Evolutionary conservation across 2,888 invertebrate genomes (phyloP).

Genomic region (Apamea anceps): DNA sequence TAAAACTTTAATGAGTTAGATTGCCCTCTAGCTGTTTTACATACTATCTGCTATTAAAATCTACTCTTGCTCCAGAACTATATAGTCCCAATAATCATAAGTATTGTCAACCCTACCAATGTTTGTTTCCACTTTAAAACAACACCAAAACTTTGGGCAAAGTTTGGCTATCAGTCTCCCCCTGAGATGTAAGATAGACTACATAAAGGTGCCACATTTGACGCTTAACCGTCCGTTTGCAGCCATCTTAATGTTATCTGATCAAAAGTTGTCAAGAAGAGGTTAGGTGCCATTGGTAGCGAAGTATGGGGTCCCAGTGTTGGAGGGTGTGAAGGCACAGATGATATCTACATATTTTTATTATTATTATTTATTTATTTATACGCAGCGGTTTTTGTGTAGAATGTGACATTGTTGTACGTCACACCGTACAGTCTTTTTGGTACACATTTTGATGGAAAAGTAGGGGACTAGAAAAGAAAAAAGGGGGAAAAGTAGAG

Average conservation of each 20-base stretch:
- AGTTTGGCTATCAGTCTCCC: constrained; percentile 59
- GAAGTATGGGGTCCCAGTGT: constrained; percentile 38
- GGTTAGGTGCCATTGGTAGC: constrained; percentile 63
- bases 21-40: constrained; percentile 21
- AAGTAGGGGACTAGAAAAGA: not conserved
- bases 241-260: constrained; percentile 80
- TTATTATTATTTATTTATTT: no score
- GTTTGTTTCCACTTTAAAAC: constrained; percentile 58
- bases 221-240: constrained; percentile 76
- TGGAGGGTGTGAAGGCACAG: constrained; percentile 7
- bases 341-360: no score
- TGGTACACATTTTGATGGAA: constrained; percentile 57
- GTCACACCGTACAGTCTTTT: constrained; percentile 52
- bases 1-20: constrained; percentile 8
- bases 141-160: constrained; percentile 39
- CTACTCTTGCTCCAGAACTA: constrained; percentile 2
- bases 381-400: constrained; percentile 68
- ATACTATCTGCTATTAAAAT: constrained; percentile 37
- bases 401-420: constrained; percentile 47
- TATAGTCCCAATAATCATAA: constrained; percentile 9
- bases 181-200: constrained; percentile 69
- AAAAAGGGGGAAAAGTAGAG: not conserved
- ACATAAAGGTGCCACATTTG: constrained; percentile 74
- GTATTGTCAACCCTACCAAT: constrained; percentile 46
- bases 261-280: constrained; percentile 85